A percentile compares a stretch with the other conserved stretches of the same genome.
phyloP scores from a whole-genome alignment of 2,888 invertebrate genomes.

The Hydropsyche betteni region DNA sequence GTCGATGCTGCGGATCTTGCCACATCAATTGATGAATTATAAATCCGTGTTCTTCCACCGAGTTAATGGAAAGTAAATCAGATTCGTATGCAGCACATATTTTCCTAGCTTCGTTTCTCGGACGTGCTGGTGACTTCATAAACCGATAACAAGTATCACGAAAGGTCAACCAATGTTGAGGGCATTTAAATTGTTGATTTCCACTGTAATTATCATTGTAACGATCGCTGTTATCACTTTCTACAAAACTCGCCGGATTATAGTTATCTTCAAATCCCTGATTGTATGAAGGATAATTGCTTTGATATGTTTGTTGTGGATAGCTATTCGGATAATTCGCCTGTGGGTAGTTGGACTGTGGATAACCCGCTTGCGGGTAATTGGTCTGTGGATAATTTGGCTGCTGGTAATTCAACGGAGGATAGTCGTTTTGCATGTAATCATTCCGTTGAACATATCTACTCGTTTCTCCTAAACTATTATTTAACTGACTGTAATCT shows the following conservation, averaged over 20 bases:
- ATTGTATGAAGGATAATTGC: slow-evolving; percentile 21
- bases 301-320: slow-evolving; percentile 24
- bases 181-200: slow-evolving; percentile 65
- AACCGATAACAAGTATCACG: slow-evolving; percentile 89
- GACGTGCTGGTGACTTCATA: slow-evolving; percentile 84
- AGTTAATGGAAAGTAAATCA: slow-evolving; percentile 82
- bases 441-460: slow-evolving; percentile 40
- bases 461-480: slow-evolving; percentile 21
- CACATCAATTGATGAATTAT: slow-evolving; percentile 81
- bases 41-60: slow-evolving; percentile 87
- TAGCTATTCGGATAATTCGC: slow-evolving; percentile 33
- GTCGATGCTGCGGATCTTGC: slow-evolving; percentile 84
- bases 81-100: slow-evolving; percentile 86
- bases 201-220: slow-evolving; percentile 31
- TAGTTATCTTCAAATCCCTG: slow-evolving; percentile 21
- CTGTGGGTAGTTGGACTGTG: slow-evolving; percentile 33
- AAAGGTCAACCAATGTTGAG: slow-evolving; percentile 86
- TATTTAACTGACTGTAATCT: slow-evolving; percentile 35
- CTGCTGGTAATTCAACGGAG: slow-evolving; percentile 35
- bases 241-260: not conserved
- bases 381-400: slow-evolving; percentile 33
- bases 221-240: not conserved
- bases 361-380: slow-evolving; percentile 36
- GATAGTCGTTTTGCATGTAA: slow-evolving; percentile 36
- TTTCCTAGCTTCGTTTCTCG: slow-evolving; percentile 81